Percentiles rank a stretch among this genome's conserved stretches.
These are phyloP conservation scores for Hydrocynus forskahlii DNA, from an alignment of 2,797 vertebrate species.

Conservation along the genomic window DNA sequence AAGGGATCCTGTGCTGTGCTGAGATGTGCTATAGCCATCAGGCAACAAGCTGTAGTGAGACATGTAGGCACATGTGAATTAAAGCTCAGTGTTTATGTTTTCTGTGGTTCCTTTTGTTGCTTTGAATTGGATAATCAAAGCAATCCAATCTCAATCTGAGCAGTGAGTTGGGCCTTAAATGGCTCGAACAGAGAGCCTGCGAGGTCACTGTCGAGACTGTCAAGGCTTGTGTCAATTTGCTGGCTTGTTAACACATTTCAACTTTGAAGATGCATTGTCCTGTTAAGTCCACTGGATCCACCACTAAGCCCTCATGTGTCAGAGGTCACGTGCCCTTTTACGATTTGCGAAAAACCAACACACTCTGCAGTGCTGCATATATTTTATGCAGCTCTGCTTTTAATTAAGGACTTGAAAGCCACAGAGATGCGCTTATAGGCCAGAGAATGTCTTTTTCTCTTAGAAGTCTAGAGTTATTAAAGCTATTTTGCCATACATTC, in stretches of 20 bases:
- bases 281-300: constrained; percentile 61
- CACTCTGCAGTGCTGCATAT: constrained; percentile 1
- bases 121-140: constrained; percentile 45
- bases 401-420: constrained; percentile 55
- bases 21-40: constrained; percentile 2
- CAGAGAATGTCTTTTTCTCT: background rate
- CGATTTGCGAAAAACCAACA: constrained; percentile 50
- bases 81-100: constrained; percentile 15
- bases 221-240: constrained; percentile 55
- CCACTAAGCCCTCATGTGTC: constrained; percentile 46
- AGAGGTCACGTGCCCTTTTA: constrained; percentile 52
- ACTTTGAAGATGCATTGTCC: constrained; percentile 67
- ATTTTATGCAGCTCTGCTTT: constrained; percentile 40
- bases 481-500: background rate
- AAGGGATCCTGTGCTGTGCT: background rate
- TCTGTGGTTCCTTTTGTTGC: constrained; percentile 51
- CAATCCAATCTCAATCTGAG: constrained; percentile 58
- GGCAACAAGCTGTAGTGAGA: background rate
- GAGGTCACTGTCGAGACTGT: constrained; percentile 57
- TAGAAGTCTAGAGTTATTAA: background rate
- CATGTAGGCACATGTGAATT: constrained; percentile 30
- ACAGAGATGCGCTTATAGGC: constrained; percentile 5
- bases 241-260: constrained; percentile 67
- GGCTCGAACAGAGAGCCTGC: constrained; percentile 41
- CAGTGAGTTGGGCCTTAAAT: constrained; percentile 53